A percentile compares a stretch with the other conserved stretches of the same genome.
phyloP scores from a whole-genome alignment of 2,113 vertebrate species.

The Paramormyrops kingsleyae region DNA sequence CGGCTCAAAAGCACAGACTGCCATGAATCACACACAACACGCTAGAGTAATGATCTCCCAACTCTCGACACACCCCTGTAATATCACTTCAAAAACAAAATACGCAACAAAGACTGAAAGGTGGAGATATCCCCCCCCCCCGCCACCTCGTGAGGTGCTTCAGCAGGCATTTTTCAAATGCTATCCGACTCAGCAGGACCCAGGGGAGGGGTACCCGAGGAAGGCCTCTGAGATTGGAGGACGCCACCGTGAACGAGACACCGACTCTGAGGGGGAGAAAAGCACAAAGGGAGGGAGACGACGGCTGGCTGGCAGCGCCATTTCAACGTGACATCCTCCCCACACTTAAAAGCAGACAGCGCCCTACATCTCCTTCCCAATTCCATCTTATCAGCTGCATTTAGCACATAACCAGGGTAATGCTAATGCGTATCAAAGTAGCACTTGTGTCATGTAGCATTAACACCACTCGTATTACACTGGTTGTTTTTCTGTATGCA shows the following conservation, averaged over 20 bases:
- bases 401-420: slow-evolving; percentile 55
- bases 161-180: not conserved
- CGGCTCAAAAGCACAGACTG: not conserved
- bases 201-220: not conserved
- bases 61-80: not conserved
- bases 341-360: slow-evolving; percentile 50
- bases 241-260: not conserved
- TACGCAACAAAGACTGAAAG: not conserved
- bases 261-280: not conserved
- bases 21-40: not conserved
- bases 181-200: not conserved
- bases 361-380: slow-evolving; percentile 50
- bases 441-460: slow-evolving; percentile 61
- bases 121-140: not conserved
- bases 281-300: not conserved
- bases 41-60: not conserved
- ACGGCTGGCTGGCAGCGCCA: slow-evolving; percentile 23
- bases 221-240: not conserved
- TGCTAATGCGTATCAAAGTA: slow-evolving; percentile 59
- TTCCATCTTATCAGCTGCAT: slow-evolving; percentile 60
- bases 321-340: slow-evolving; percentile 46
- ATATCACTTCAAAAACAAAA: not conserved
- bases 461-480: slow-evolving; percentile 48
- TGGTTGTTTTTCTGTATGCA: slow-evolving; percentile 49
- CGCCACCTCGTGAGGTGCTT: not conserved